Conservation (phyloP, 2,113 vertebrate genomes). For the Gulo gulo region DNA sequence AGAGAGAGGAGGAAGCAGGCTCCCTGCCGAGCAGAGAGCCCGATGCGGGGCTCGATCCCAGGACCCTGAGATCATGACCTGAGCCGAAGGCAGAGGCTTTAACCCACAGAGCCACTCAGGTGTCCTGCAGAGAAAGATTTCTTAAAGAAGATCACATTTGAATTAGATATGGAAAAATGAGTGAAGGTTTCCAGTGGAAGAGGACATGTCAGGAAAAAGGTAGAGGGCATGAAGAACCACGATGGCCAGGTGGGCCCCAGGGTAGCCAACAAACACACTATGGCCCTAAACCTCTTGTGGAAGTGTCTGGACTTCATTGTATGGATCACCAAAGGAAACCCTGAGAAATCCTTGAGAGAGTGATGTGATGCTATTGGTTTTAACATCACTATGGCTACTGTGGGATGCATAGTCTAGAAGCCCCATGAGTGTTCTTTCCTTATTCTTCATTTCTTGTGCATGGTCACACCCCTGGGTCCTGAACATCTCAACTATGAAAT, state of each 20-base stretch:
- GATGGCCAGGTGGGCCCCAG: rapidly evolving
- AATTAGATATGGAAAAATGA: background rate
- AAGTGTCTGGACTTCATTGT: background rate
- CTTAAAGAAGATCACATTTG: background rate
- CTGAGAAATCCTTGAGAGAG: background rate
- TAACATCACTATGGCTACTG: background rate
- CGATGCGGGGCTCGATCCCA: too few relatives aligned
- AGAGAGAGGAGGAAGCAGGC: too few relatives aligned
- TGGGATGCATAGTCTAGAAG: background rate
- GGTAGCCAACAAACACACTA: background rate
- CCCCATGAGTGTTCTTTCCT: background rate
- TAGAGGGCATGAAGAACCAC: background rate
- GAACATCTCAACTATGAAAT: background rate
- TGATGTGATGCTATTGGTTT: background rate
- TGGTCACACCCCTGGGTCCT: background rate
- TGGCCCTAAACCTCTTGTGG: background rate
- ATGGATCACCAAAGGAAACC: background rate
- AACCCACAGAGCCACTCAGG: too few relatives aligned
- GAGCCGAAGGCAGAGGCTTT: too few relatives aligned
- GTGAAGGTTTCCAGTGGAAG: background rate
- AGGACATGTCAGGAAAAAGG: background rate
- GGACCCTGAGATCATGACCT: too few relatives aligned
- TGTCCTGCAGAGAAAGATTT: background rate
- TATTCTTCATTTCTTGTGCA: background rate
- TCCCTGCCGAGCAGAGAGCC: too few relatives aligned